Conservation (phyloP, 2,888 invertebrate genomes). For the Tribolium freemani region DNA sequence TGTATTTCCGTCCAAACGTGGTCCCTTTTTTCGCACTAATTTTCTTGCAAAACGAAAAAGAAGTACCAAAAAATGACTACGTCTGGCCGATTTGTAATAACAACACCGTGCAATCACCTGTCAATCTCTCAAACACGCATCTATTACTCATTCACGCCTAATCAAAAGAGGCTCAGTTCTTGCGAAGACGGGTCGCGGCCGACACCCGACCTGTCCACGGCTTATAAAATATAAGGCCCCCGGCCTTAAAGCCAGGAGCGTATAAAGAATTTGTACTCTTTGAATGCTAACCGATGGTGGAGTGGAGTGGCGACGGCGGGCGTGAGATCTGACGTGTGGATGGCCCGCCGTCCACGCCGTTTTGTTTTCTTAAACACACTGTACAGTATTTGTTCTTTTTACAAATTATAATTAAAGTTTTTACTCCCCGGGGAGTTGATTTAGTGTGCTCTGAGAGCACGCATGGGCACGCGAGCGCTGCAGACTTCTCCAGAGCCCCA, state of each 20-base stretch:
- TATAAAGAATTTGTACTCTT: constrained; percentile 83
- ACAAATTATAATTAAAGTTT: constrained; percentile 50
- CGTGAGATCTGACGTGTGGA: constrained; percentile 59
- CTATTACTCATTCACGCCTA: constrained; percentile 55
- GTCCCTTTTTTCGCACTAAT: no score
- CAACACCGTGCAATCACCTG: constrained; percentile 65
- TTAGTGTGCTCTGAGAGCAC: constrained; percentile 55
- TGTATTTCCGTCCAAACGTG: background rate
- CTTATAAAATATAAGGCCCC: constrained; percentile 59
- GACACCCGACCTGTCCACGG: constrained; percentile 53
- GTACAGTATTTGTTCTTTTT: constrained; percentile 60
- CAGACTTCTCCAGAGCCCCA: constrained; percentile 37
- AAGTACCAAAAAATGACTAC: no score
- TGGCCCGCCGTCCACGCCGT: constrained; percentile 56
- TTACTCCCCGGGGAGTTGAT: constrained; percentile 54
- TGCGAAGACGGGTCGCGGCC: constrained; percentile 55
- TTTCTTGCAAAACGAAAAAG: no score
- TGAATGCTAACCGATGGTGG: constrained; percentile 67
- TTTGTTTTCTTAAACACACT: constrained; percentile 57
- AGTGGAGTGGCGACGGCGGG: constrained; percentile 55
- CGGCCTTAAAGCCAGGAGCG: constrained; percentile 53
- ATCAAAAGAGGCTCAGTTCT: constrained; percentile 63
- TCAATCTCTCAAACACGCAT: constrained; percentile 62
- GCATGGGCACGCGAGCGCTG: constrained; percentile 53
- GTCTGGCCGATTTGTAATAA: constrained; percentile 27